Conservation (phyloP, 2,797 vertebrate species). For the Heterohyrax brucei region DNA sequence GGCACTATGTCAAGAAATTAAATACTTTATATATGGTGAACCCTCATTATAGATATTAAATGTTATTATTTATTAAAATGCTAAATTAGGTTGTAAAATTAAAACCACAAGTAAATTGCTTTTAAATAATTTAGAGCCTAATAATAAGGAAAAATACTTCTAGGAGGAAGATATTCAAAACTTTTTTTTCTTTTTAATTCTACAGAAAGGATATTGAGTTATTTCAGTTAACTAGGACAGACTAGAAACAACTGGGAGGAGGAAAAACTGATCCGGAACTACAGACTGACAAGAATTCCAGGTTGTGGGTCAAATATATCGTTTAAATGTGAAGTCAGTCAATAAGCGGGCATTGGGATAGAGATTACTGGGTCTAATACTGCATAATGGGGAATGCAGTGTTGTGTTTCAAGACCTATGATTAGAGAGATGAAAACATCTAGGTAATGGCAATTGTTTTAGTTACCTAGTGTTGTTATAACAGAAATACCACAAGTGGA, state of each 20-base stretch:
- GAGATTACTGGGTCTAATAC: neutral
- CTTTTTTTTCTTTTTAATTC: conserved; percentile 51
- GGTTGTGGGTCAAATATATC: neutral
- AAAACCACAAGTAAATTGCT: conserved; percentile 83
- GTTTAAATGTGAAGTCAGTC: conserved; percentile 35
- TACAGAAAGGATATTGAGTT: conserved; percentile 68
- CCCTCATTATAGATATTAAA: conserved; percentile 81
- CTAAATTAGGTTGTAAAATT: conserved; percentile 85
- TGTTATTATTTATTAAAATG: conserved; percentile 87
- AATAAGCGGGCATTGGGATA: neutral
- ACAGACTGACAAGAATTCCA: conserved; percentile 24
- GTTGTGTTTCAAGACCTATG: neutral
- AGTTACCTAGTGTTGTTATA: too few relatives aligned
- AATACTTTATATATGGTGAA: conserved; percentile 75
- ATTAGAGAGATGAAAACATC: conserved; percentile 14
- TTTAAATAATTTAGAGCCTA: conserved; percentile 84
- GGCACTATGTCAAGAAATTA: conserved; percentile 79
- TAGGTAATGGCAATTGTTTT: too few relatives aligned
- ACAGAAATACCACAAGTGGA: too few relatives aligned
- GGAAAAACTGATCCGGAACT: neutral
- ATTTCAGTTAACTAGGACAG: conserved; percentile 70
- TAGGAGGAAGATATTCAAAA: conserved; percentile 53
- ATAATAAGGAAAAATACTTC: conserved; percentile 81
- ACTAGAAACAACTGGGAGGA: neutral
- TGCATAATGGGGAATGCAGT: neutral